Percentiles rank a stretch among this genome's conserved stretches.
Evolutionary conservation across 2,888 invertebrate genomes (phyloP).

Genomic region (Schizaphis graminum): DNA sequence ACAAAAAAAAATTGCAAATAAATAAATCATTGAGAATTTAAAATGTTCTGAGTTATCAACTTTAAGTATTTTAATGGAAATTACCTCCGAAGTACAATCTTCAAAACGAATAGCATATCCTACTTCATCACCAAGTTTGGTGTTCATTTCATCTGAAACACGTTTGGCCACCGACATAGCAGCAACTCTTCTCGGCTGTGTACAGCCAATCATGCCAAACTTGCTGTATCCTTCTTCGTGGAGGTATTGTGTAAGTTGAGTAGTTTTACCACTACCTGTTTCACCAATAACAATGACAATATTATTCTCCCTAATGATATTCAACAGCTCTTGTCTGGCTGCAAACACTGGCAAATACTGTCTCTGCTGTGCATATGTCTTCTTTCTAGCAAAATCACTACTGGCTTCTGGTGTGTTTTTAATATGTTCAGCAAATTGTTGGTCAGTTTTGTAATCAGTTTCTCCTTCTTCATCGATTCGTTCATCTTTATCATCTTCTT

Average conservation of each 20-base stretch:
- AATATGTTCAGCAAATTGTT: conserved; percentile 97
- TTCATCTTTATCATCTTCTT: conserved; percentile 77
- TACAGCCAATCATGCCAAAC: conserved; percentile 96
- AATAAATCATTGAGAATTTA: not conserved
- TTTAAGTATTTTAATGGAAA: conserved; percentile 34
- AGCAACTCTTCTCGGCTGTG: conserved; percentile 96
- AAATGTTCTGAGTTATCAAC: not conserved
- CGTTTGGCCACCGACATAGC: conserved; percentile 99
- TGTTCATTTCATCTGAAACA: conserved; percentile 97
- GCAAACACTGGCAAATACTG: conserved; percentile 96
- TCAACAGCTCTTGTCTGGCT: conserved; percentile 89
- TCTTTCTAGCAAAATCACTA: conserved; percentile 89
- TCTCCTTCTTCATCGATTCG: conserved; percentile 79
- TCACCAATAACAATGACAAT: conserved; percentile 96
- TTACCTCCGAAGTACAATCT: conserved; percentile 93
- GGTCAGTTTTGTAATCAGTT: conserved; percentile 90
- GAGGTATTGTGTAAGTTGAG: conserved; percentile 96
- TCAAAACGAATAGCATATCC: conserved; percentile 99
- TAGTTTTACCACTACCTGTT: conserved; percentile 97
- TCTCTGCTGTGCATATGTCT: conserved; percentile 87
- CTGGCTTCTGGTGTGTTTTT: conserved; percentile 78
- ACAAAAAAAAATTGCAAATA: not conserved
- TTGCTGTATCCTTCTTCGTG: conserved; percentile 97
- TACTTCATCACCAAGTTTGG: conserved; percentile 81
- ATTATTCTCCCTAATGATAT: conserved; percentile 91